These are phyloP conservation scores for Lateolabrax maculatus DNA, from an alignment of 2,797 vertebrate genomes.

Conservation along the genomic window DNA sequence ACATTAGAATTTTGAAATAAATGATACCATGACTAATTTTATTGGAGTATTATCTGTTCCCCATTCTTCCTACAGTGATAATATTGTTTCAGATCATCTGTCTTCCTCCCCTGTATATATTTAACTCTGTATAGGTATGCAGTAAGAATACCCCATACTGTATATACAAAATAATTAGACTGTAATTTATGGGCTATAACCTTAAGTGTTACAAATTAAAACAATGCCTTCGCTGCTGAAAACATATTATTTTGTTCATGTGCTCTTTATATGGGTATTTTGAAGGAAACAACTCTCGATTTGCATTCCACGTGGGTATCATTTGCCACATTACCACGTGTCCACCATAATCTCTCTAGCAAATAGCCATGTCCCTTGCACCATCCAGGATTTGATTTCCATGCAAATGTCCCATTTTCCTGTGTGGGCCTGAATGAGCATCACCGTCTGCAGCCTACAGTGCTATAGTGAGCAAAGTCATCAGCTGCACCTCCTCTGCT, in stretches of 20 bases:
- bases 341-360: not conserved
- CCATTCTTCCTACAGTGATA: too few relatives aligned
- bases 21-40: not conserved
- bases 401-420: not conserved
- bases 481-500: not conserved
- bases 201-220: not conserved
- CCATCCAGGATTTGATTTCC: not conserved
- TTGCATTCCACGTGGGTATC: not conserved
- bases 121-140: not conserved
- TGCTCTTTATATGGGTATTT: constrained; percentile 37
- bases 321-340: not conserved
- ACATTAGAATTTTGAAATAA: not conserved
- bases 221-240: not conserved
- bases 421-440: not conserved
- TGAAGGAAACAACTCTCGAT: not conserved
- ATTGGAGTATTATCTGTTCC: too few relatives aligned
- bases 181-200: constrained; percentile 13
- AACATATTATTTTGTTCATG: constrained; percentile 43
- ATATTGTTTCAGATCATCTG: too few relatives aligned
- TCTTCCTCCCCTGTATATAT: not conserved
- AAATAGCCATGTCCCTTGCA: not conserved
- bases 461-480: not conserved
- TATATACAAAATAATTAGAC: not conserved
- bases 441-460: constrained; percentile 19
- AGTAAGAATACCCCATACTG: not conserved